A percentile compares a stretch with the other conserved stretches of the same genome.
Evolutionary conservation across 1,140 invertebrate species (phyloP).

Genomic region (Oedothorax gibbosus): DNA sequence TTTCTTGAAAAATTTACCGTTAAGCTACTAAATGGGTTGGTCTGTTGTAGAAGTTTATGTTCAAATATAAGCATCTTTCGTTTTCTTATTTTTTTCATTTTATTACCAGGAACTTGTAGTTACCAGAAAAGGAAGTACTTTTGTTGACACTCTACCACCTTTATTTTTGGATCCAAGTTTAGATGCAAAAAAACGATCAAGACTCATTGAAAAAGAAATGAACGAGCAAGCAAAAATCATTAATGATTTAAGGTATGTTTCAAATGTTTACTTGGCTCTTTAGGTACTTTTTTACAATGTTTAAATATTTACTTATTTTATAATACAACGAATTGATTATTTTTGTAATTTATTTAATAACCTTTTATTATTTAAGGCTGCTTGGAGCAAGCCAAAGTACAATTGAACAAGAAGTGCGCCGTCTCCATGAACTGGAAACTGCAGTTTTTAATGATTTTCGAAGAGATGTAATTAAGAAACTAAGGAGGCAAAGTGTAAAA

Average conservation of each 20-base stretch:
- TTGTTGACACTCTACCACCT: conserved; percentile 79
- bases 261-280: not conserved
- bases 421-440: conserved; percentile 90
- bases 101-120: conserved; percentile 55
- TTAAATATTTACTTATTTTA: not conserved
- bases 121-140: conserved; percentile 79
- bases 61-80: no score
- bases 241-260: conserved; percentile 80
- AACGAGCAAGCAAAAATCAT: conserved; percentile 95
- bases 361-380: conserved; percentile 68
- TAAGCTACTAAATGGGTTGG: no score
- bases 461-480: conserved; percentile 88
- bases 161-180: conserved; percentile 88
- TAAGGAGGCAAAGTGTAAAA: conserved; percentile 84
- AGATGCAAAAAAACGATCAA: conserved; percentile 88
- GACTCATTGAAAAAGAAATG: conserved; percentile 97
- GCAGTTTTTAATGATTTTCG: conserved; percentile 84
- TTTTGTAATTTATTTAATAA: no score
- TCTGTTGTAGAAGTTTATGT: no score
- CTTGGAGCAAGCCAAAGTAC: conserved; percentile 90
- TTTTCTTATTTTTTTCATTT: no score
- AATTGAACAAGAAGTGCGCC: conserved; percentile 89
- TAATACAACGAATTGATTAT: no score
- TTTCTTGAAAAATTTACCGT: no score
- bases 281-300: not conserved